These are phyloP conservation scores for Oreotragus oreotragus DNA, from an alignment of 2,113 vertebrate genomes.

Conservation along the genomic window DNA sequence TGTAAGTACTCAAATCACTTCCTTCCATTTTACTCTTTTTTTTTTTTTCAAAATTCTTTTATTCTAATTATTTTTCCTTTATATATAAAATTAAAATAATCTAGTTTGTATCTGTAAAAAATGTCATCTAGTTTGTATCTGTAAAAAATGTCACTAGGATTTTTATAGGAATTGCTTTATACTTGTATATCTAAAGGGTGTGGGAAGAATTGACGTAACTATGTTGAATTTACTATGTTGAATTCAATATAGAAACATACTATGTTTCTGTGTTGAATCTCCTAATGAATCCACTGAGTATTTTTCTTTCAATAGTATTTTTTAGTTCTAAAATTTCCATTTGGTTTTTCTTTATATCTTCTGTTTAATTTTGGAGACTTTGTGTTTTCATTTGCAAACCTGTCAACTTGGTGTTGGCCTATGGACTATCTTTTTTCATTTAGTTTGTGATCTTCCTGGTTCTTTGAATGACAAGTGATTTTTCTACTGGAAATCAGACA, in stretches of 20 bases:
- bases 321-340: background rate
- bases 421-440: background rate
- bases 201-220: background rate
- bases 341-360: background rate
- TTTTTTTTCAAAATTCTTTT: background rate
- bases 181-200: background rate
- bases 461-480: background rate
- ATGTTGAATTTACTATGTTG: background rate
- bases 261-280: background rate
- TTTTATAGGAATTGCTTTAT: background rate
- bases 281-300: background rate
- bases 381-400: background rate
- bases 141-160: background rate
- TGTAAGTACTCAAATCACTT: background rate
- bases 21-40: background rate
- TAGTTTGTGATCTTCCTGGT: background rate
- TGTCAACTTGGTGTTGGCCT: background rate
- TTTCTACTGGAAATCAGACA: background rate
- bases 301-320: background rate
- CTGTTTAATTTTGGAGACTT: background rate
- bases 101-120: background rate
- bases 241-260: too few species aligned
- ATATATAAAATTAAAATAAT: background rate
- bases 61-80: background rate
- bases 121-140: background rate